Evolutionary conservation across 2,797 vertebrate species (phyloP), one percentile per base, ranked within the genome.

Genomic region (Gallinago stenura): DNA sequence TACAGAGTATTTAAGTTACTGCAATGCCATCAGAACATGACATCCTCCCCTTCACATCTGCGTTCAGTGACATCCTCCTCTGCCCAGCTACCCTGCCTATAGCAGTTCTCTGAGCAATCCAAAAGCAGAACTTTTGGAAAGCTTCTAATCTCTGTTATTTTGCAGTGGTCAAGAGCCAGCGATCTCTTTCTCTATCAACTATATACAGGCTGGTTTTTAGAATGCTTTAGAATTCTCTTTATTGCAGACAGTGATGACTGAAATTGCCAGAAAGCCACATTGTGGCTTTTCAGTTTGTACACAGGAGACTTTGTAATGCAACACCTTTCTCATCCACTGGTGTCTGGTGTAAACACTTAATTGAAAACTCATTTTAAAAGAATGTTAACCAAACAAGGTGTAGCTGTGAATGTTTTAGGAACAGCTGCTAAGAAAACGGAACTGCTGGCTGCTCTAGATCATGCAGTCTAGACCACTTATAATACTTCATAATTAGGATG

Each of bases 401-500:
- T 64, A 89, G 87, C 87, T 46, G 83, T 84, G 89, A 92, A 80
- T 11, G 2, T 41, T 80, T 33, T 57, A 77, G 71, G 60, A 76
- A 88, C 56, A 43, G 71, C 92, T 95, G 94, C 81, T 90, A 91
- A 93, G 88, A 73, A 93, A 93, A 91, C 7, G 51, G 92, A 96
- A 91, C 87, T 90, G 90, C 79, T 0, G 2, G 83, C 92, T 85
- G 82, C 87, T 93, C 88, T 93, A 96, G 88, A 94, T 96, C 95
- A 97, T 97, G 96, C 96, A 73, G 76, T 95, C 89, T 96, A 97
- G 95, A 95, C 84, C 91, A 89, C 78, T 85, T 89, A 71, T 19
- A 91, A 84, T 96, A 89, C 50, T 94, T 94, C 43, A 54, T 87
- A 87, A 95, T 96, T 95, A 96, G 84, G 78, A 93, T 95, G 91